Percentiles rank a stretch among this genome's conserved stretches.
These are phyloP conservation scores for Procambarus clarkii DNA, from an alignment of 1,140 invertebrate species.

Conservation along the genomic window DNA sequence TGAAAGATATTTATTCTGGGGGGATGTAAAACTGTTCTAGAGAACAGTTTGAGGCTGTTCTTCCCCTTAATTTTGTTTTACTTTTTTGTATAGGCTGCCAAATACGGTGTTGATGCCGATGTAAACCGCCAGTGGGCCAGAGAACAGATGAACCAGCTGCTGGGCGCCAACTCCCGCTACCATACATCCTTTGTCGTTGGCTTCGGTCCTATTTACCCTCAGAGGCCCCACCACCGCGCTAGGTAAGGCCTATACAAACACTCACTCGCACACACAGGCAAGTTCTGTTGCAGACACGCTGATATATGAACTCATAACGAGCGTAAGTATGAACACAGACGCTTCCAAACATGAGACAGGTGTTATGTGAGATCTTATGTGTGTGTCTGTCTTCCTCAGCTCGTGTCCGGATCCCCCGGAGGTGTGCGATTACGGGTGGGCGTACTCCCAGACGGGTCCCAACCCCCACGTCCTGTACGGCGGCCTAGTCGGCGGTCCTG, in stretches of 20 bases:
- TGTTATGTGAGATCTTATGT: too few relatives aligned
- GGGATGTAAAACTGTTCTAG: too few relatives aligned
- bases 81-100: conserved; percentile 75
- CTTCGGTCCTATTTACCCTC: conserved; percentile 78
- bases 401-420: conserved; percentile 73
- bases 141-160: conserved; percentile 81
- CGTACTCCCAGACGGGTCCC: conserved; percentile 67
- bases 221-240: conserved; percentile 33
- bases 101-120: conserved; percentile 74
- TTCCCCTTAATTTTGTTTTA: too few relatives aligned
- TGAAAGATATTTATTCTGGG: too few relatives aligned
- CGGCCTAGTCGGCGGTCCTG: conserved; percentile 76
- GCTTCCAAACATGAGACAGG: too few relatives aligned
- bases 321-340: too few relatives aligned
- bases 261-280: too few relatives aligned
- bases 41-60: too few relatives aligned
- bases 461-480: conserved; percentile 75
- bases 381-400: conserved; percentile 72
- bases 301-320: too few relatives aligned
- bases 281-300: too few relatives aligned
- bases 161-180: conserved; percentile 80
- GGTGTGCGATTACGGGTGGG: conserved; percentile 72
- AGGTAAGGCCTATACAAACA: background rate
- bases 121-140: conserved; percentile 79
- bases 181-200: conserved; percentile 80